These are phyloP conservation scores for Drosophila biarmipes DNA, from an alignment of 1,140 invertebrate genomes.

Conservation along the genomic window DNA sequence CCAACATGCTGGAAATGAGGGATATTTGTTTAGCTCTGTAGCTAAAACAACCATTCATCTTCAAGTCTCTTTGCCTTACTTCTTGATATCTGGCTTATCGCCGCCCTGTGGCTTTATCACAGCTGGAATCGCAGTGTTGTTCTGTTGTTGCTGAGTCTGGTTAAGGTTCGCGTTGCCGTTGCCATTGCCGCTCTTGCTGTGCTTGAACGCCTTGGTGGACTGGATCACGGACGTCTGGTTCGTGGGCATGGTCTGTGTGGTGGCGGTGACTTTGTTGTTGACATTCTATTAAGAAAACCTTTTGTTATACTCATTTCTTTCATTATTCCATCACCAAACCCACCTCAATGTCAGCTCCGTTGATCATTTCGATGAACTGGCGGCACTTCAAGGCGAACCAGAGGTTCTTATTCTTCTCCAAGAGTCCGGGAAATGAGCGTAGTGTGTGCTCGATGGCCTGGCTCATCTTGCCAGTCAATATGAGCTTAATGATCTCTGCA, in stretches of 20 bases:
- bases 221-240: slow-evolving; percentile 90
- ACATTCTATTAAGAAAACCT: slow-evolving; percentile 39
- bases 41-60: no score
- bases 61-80: slow-evolving; percentile 11
- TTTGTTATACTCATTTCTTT: background rate
- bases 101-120: slow-evolving; percentile 85
- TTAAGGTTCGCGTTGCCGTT: slow-evolving; percentile 43
- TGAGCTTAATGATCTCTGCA: slow-evolving; percentile 96
- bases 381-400: slow-evolving; percentile 98
- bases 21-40: background rate
- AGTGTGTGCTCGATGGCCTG: slow-evolving; percentile 97
- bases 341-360: slow-evolving; percentile 91
- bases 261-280: slow-evolving; percentile 75
- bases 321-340: background rate
- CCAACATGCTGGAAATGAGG: slow-evolving; percentile 47
- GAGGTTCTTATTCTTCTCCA: slow-evolving; percentile 95
- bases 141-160: slow-evolving; percentile 50
- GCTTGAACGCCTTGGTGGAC: slow-evolving; percentile 88
- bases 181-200: slow-evolving; percentile 81
- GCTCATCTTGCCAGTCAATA: slow-evolving; percentile 95
- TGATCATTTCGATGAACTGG: slow-evolving; percentile 98
- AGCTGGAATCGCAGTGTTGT: slow-evolving; percentile 84
- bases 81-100: slow-evolving; percentile 70
- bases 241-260: slow-evolving; percentile 79
- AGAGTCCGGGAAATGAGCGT: slow-evolving; percentile 94